Percentiles rank a stretch among this genome's conserved stretches.
Evolutionary conservation across 2,797 vertebrate species (phyloP).

Genomic region (Taenioides sp.): DNA sequence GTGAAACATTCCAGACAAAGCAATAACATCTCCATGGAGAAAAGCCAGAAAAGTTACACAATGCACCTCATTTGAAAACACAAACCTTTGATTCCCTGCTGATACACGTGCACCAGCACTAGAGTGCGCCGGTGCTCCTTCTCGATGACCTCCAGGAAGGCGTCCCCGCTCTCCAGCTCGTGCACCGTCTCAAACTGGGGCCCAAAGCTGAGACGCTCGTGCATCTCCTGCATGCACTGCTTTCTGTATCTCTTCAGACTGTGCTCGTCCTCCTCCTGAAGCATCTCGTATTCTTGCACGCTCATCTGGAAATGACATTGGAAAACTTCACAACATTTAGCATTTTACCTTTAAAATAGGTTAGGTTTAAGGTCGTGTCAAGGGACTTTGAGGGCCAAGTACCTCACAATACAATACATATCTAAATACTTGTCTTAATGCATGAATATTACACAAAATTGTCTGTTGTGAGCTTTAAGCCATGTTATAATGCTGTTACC

Average conservation of each 20-base stretch:
- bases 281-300: constrained; percentile 89
- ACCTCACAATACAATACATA: no score
- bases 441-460: no score
- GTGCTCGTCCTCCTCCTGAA: constrained; percentile 86
- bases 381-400: no score
- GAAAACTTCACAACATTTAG: no score
- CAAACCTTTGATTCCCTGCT: constrained; percentile 79
- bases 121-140: constrained; percentile 86
- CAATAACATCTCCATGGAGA: no score
- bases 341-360: no score
- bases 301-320: constrained; percentile 81
- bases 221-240: constrained; percentile 95
- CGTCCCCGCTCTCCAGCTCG: constrained; percentile 85
- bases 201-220: constrained; percentile 89
- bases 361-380: no score
- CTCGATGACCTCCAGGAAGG: constrained; percentile 86
- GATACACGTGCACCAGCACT: constrained; percentile 88
- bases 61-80: not conserved
- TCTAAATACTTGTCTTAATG: no score
- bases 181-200: constrained; percentile 84
- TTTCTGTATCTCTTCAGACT: constrained; percentile 88
- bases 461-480: no score
- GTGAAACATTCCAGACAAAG: no score
- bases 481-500: no score
- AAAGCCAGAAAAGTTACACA: no score